Evolutionary conservation across 1,140 invertebrate species (phyloP).

Genomic region (Bombus picipes): DNA sequence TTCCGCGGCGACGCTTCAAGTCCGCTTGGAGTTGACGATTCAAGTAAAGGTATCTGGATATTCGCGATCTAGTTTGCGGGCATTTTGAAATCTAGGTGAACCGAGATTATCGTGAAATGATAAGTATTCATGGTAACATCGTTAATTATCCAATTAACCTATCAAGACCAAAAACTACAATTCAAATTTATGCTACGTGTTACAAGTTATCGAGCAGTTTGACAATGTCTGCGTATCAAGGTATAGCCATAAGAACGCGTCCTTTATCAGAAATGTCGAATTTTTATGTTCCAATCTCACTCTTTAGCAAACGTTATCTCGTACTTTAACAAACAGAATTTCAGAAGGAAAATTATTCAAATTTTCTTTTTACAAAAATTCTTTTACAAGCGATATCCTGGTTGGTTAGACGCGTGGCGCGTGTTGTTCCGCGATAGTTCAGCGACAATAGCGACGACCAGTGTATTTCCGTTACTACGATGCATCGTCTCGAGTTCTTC

Average conservation of each 20-base stretch:
- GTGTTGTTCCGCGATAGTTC: constrained; percentile 6
- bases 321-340: too few species aligned
- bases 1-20: not conserved
- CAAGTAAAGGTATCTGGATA: not conserved
- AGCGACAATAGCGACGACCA: constrained; percentile 19
- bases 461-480: constrained; percentile 45
- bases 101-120: not conserved
- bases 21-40: not conserved
- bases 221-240: too few species aligned
- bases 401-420: not conserved
- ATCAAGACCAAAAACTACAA: too few species aligned
- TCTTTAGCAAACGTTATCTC: too few species aligned
- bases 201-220: too few species aligned
- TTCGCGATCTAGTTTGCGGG: not conserved
- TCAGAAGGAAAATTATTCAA: not conserved
- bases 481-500: constrained; percentile 48
- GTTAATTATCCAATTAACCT: too few species aligned
- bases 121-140: too few species aligned
- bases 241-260: not conserved
- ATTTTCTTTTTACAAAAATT: too few species aligned
- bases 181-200: too few species aligned
- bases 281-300: too few species aligned
- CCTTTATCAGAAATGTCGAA: too few species aligned
- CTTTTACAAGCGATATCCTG: not conserved
- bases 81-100: constrained; percentile 9